Evolutionary conservation across 1,140 invertebrate genomes (phyloP).

Genomic region (Drosophila insularis): DNA sequence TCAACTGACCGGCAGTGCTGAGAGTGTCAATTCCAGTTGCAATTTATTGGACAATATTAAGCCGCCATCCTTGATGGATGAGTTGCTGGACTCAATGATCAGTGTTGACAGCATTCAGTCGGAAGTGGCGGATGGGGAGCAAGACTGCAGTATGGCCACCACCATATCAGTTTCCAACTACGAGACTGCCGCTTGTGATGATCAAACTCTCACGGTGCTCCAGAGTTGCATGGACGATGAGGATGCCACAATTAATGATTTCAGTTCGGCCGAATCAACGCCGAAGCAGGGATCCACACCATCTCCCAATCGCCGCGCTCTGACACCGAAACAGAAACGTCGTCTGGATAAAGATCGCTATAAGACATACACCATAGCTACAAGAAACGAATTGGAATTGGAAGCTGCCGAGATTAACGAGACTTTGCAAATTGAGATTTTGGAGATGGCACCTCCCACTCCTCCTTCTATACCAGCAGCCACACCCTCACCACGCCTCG

Average conservation of each 20-base stretch:
- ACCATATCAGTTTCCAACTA: constrained; percentile 79
- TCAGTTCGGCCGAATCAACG: constrained; percentile 88
- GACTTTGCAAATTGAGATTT: constrained; percentile 71
- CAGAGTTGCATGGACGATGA: constrained; percentile 82
- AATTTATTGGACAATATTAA: constrained; percentile 89
- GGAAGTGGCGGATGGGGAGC: constrained; percentile 86
- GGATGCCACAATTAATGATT: constrained; percentile 82
- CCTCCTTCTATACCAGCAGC: not conserved
- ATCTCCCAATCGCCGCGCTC: constrained; percentile 79
- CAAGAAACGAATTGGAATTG: constrained; percentile 60
- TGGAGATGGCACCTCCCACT: constrained; percentile 17
- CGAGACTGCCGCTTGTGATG: constrained; percentile 83
- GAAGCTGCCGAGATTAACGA: constrained; percentile 77
- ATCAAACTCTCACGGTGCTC: constrained; percentile 83
- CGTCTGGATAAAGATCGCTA: constrained; percentile 89
- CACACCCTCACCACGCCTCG: constrained; percentile 41
- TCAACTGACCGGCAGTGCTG: constrained; percentile 73
- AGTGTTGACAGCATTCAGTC: constrained; percentile 92
- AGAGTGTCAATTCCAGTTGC: constrained; percentile 84
- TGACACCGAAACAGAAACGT: constrained; percentile 90
- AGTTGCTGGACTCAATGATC: constrained; percentile 90
- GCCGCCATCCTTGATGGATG: constrained; percentile 91
- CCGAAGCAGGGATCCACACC: constrained; percentile 85
- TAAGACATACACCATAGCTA: constrained; percentile 90
- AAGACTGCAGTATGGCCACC: constrained; percentile 68